These are phyloP conservation scores for Coranthus polyacanthus DNA, from an alignment of 2,797 vertebrate genomes.

Conservation along the genomic window DNA sequence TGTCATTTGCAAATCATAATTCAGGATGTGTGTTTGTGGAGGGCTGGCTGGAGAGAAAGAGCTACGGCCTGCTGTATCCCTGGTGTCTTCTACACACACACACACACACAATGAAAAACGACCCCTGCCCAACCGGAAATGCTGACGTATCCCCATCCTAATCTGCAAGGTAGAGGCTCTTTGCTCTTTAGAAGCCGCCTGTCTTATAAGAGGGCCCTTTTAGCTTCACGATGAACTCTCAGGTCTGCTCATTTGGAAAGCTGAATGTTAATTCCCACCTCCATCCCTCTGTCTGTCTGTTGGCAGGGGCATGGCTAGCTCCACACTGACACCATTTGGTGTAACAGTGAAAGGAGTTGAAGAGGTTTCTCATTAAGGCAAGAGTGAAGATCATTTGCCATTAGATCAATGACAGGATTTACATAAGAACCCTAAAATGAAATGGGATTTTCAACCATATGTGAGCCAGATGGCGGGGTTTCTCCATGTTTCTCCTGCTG, in stretches of 20 bases:
- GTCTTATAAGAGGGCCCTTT: conserved; percentile 54
- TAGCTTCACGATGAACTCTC: conserved; percentile 68
- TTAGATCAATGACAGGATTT: conserved; percentile 67
- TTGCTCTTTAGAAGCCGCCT: conserved; percentile 45
- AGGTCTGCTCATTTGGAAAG: conserved; percentile 68
- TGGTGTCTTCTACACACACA: conserved; percentile 38
- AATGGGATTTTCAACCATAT: conserved; percentile 58
- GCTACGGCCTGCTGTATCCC: conserved; percentile 49
- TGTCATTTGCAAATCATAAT: conserved; percentile 85
- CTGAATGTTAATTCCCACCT: conserved; percentile 60
- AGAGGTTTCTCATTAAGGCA: conserved; percentile 58
- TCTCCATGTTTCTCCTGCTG: conserved; percentile 45
- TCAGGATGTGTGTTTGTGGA: conserved; percentile 71
- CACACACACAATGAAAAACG: conserved; percentile 27
- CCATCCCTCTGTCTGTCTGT: conserved; percentile 46
- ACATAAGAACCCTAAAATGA: conserved; percentile 48
- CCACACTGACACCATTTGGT: conserved; percentile 79
- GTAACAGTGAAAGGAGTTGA: conserved; percentile 51
- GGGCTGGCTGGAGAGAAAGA: conserved; percentile 30
- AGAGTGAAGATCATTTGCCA: conserved; percentile 54
- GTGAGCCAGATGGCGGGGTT: conserved; percentile 54
- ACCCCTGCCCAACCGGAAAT: conserved; percentile 27
- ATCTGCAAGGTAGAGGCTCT: conserved; percentile 51
- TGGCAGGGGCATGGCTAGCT: conserved; percentile 44
- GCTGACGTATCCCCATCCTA: conserved; percentile 53